Evolutionary conservation across 2,888 invertebrate genomes (phyloP), one percentile per base, ranked within the genome.

Genomic region (Thymelicus acteon): DNA sequence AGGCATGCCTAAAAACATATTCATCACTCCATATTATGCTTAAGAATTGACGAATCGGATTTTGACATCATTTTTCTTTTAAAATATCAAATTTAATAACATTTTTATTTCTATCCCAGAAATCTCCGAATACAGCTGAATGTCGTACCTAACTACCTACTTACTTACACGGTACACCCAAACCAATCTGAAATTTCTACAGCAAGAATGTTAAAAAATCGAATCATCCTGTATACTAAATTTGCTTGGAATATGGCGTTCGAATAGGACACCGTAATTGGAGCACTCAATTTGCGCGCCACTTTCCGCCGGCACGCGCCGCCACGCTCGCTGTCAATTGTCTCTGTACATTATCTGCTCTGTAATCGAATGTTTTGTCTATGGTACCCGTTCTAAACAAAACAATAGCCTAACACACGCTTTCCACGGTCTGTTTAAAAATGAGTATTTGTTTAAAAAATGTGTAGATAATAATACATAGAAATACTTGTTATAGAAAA

Each of bases 231-330:
- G 15, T 68, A 63, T 40, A 58, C 6, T 60, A 7, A 39, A 58
- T 64, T 58, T 49, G 63, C 7, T 37, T 64, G 63, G 58, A 70
- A 31, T 72, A 71, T 67, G 67, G 67, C 71, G 71, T 78, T 79
- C 80, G 78, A 87, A 91, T 81, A 78, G 85, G 88, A 91, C 83
- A 87, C 88, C 80, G 93, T 93, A 93, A 93, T 93, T 91, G 92
- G 93, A 93, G 92, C 91, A 89, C 91, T 93, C 92, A 92, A 92
- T 93, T 93, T 91, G 91, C 87, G 85, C 86, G 87, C 86, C 89
- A 87, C 84, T 86, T 89, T 80, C 83, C 81, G 82, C 80, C 84
- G 86, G 75, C 88, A 84, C 86, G 88, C 84, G 87, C 78, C 82
- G 75, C 65, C 79, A 76, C 78, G 73, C 74, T 76, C 72, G 82